A percentile compares a stretch with the other conserved stretches of the same genome.
phyloP scores from a whole-genome alignment of 2,113 vertebrate genomes.

The Callaeas wilsoni region DNA sequence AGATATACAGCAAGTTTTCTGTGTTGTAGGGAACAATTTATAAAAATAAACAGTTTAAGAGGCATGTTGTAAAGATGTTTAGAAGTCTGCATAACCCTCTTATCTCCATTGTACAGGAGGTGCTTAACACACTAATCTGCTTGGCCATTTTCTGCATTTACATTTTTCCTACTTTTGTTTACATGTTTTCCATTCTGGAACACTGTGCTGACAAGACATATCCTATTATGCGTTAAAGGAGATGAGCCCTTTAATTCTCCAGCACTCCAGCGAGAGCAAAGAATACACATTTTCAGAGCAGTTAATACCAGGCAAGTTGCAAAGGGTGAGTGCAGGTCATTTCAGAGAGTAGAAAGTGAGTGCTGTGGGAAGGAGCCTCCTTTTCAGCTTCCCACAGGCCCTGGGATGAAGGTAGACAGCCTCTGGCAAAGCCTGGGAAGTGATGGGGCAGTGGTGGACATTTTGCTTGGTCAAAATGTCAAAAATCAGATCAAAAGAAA shows the following conservation, averaged over 20 bases:
- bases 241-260: slow-evolving; percentile 48
- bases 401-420: neutral
- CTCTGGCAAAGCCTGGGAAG: neutral
- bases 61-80: slow-evolving; percentile 47
- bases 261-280: neutral
- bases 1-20: slow-evolving; percentile 19
- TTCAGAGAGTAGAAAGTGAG: neutral
- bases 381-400: neutral
- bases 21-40: slow-evolving; percentile 8
- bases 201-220: slow-evolving; percentile 43
- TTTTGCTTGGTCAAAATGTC: neutral
- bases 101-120: slow-evolving; percentile 63
- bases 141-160: slow-evolving; percentile 59
- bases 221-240: slow-evolving; percentile 54
- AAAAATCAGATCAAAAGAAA: neutral
- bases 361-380: neutral
- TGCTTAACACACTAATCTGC: slow-evolving; percentile 64
- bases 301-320: neutral
- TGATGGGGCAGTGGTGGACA: neutral
- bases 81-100: slow-evolving; percentile 36
- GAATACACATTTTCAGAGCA: neutral
- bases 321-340: neutral
- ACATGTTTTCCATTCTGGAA: slow-evolving; percentile 55
- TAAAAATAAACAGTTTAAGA: slow-evolving; percentile 53
- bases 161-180: slow-evolving; percentile 61